Conservation (phyloP, 2,113 vertebrate species). For the Ciconia maguari region DNA sequence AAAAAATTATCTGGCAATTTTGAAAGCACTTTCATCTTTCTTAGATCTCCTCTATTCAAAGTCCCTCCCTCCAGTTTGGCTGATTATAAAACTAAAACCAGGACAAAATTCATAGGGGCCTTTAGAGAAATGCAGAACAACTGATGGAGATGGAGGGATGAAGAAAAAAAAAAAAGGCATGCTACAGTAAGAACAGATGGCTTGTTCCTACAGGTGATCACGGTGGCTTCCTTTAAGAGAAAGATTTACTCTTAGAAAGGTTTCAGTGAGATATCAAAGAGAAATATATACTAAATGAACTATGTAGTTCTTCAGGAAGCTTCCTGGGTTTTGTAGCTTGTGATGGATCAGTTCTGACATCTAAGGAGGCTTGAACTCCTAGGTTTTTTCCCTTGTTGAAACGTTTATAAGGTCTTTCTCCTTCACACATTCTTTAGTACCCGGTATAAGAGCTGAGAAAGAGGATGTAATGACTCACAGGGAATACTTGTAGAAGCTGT, state of each 20-base stretch:
- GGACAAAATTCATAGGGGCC: not conserved
- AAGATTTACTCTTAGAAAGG: not conserved
- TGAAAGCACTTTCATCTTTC: not conserved
- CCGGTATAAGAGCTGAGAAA: not conserved
- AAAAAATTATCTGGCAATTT: not conserved
- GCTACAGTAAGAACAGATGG: not conserved
- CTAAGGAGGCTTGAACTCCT: not conserved
- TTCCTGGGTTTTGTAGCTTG: not conserved
- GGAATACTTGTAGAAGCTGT: not conserved
- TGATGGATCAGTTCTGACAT: slow-evolving; percentile 12
- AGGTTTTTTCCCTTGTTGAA: not conserved
- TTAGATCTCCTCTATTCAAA: not conserved
- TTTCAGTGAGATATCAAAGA: not conserved
- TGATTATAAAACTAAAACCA: not conserved
- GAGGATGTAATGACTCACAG: not conserved
- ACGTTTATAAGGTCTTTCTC: not conserved
- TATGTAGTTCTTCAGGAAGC: not conserved
- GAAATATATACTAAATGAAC: not conserved
- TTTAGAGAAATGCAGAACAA: not conserved
- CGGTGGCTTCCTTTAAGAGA: not conserved
- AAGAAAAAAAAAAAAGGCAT: not conserved
- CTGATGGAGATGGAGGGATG: not conserved
- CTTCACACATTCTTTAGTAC: not conserved
- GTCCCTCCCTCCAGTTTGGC: not conserved
- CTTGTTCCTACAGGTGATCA: not conserved